These are phyloP conservation scores for Yponomeuta evonymella DNA, from an alignment of 2,888 invertebrate species.

Conservation along the genomic window DNA sequence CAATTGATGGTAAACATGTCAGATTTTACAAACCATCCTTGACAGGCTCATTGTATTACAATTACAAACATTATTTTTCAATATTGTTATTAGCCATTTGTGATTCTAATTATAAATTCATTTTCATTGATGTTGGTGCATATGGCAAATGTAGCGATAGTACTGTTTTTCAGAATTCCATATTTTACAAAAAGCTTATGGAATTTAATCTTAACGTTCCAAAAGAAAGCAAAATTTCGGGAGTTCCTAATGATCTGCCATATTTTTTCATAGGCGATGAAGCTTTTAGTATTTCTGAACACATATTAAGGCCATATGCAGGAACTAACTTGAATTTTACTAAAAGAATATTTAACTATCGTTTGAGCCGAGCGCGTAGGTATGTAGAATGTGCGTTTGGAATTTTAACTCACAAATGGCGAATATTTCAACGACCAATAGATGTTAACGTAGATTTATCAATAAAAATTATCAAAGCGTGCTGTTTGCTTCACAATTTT, in stretches of 20 bases:
- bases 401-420: constrained; percentile 20
- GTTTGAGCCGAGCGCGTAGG: constrained; percentile 19
- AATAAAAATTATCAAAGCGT: constrained; percentile 14
- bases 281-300: constrained; percentile 17
- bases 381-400: constrained; percentile 21
- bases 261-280: constrained; percentile 20
- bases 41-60: constrained; percentile 18
- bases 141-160: constrained; percentile 18
- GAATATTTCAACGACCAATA: constrained; percentile 20
- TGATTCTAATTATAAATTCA: constrained; percentile 21
- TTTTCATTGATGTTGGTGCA: constrained; percentile 18
- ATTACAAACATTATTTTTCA: constrained; percentile 7
- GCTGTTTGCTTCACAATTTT: constrained; percentile 19
- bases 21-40: constrained; percentile 17
- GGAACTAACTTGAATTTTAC: constrained; percentile 18
- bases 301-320: constrained; percentile 17
- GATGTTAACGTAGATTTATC: constrained; percentile 19
- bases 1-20: constrained; percentile 20
- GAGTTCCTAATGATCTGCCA: constrained; percentile 19
- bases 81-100: constrained; percentile 10
- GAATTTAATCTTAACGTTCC: constrained; percentile 19
- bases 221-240: constrained; percentile 18
- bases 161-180: constrained; percentile 20
- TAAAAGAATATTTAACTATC: constrained; percentile 21
- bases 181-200: constrained; percentile 20